Percentiles rank a stretch among this genome's conserved stretches.
Conservation (phyloP, 2,113 vertebrate species). For the Vidua chalybeata region DNA sequence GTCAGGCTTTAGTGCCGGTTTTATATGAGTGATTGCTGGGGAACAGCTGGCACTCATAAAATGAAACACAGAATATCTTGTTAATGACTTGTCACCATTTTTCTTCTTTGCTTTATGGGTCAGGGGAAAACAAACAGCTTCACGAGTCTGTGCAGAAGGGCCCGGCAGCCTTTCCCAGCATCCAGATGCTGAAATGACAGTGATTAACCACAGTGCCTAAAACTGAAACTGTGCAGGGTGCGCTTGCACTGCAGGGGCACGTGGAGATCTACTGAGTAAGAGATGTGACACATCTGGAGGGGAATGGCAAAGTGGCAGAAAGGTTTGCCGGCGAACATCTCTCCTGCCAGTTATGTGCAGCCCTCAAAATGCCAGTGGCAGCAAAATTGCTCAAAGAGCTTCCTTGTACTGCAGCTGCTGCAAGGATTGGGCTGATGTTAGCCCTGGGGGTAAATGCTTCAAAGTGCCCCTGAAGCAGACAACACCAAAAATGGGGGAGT, state of each 20-base stretch:
- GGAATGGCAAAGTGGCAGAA: not conserved
- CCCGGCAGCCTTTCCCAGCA: not conserved
- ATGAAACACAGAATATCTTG: conserved; percentile 7
- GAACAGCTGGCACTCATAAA: conserved; percentile 57
- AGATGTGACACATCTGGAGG: not conserved
- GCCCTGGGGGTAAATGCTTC: rapidly evolving
- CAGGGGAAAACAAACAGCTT: not conserved
- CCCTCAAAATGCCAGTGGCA: not conserved
- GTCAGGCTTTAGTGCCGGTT: conserved; percentile 13
- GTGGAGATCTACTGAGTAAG: not conserved
- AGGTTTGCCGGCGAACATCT: not conserved
- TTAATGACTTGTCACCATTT: conserved; percentile 48
- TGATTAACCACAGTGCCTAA: not conserved
- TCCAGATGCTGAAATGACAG: not conserved
- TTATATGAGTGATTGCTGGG: conserved; percentile 18
- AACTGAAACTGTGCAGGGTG: not conserved
- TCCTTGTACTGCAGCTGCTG: rapidly evolving
- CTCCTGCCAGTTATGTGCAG: not conserved
- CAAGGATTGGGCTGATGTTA: not conserved
- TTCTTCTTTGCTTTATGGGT: conserved; percentile 1
- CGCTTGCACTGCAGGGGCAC: rapidly evolving
- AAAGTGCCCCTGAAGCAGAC: not conserved
- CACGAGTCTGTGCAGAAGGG: not conserved
- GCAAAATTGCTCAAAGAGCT: not conserved
- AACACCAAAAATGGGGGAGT: rapidly evolving